Evolutionary conservation across 2,113 vertebrate genomes (phyloP), one percentile per base, ranked within the genome.

Genomic region (Calidris pugnax): DNA sequence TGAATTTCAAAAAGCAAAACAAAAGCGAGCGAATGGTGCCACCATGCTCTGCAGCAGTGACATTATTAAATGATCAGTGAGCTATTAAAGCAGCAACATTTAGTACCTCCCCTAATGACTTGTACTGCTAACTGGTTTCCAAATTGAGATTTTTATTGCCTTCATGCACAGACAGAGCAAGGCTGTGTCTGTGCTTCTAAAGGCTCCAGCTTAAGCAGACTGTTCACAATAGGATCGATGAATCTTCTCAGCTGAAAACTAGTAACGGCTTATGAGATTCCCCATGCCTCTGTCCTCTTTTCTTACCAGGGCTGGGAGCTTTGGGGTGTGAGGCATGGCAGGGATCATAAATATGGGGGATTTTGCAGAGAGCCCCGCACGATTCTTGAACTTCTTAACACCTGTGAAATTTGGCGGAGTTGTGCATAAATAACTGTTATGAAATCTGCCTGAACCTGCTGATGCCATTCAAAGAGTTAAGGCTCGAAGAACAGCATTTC

Each of bases 11-110:
- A 95, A 97, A 94, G 92, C 89, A 97, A 97, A 97, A 97, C 96
- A 97, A 97, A 93, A 94, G 91, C 56, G 12, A 92, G 93, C 8
- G 3, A 95, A 96, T 95, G 95, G 94, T 96, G 92, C 96, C 96
- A 96, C 94, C 90, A 82, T 41, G 90, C 92, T 97, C 96, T 95
- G 94, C 96, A 90, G 92, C 85, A 93, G 96, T 56, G 89, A 93
- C 95, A 95, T 96, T 98, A 97, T 97, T 97, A 98, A 98, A 98
- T 95, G 97, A 97, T 97, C 96, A 97, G 96, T 76, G 94, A 97
- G 96, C 96, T 98, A 97, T 97, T 97, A 97, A 97, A 97, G 94
- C 95, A 96, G 95, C 95, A 96, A 94, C 95, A 87, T 94, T 97
- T 97, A 96, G 96, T 97, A 94, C 95, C 94, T 95, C 94, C 87